Evolutionary conservation across 2,888 invertebrate species (phyloP).

Genomic region (Crocallis elinguaria): DNA sequence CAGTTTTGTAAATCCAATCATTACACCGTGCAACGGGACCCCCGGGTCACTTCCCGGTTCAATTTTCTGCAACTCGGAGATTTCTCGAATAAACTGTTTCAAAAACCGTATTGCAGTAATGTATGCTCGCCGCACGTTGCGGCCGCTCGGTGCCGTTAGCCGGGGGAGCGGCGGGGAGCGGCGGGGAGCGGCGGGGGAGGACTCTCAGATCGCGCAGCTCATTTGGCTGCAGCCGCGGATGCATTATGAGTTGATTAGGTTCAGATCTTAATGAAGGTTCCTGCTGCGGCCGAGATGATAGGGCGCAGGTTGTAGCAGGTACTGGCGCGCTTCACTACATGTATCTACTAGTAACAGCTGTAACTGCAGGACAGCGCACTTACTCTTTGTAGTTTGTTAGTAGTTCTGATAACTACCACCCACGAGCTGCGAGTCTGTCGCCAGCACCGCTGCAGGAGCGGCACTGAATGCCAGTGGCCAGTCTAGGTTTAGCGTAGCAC

Average conservation of each 20-base stretch:
- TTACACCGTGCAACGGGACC: not conserved
- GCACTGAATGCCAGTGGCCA: no score
- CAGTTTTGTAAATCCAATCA: not conserved
- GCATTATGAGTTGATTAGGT: constrained; percentile 29
- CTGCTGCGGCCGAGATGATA: not conserved
- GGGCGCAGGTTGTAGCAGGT: no score
- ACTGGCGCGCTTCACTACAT: no score
- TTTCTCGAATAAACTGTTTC: constrained; percentile 18
- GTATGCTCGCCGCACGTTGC: constrained; percentile 9
- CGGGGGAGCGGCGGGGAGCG: not conserved
- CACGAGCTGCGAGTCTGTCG: no score
- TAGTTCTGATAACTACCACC: no score
- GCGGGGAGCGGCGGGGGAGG: not conserved
- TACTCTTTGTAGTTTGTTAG: no score
- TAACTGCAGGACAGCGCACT: no score
- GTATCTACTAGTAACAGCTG: no score
- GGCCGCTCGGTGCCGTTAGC: not conserved
- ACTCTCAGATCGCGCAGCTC: not conserved
- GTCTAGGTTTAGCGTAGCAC: no score
- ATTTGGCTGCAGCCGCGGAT: constrained; percentile 15
- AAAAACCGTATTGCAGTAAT: constrained; percentile 16
- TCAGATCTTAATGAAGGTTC: constrained; percentile 24
- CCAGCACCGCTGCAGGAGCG: no score
- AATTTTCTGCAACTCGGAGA: constrained; percentile 4
- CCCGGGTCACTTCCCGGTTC: constrained; percentile 13